Percentiles rank a stretch among this genome's conserved stretches.
phyloP scores from a whole-genome alignment of 2,888 invertebrate genomes.

The Metopia argyrocephala region DNA sequence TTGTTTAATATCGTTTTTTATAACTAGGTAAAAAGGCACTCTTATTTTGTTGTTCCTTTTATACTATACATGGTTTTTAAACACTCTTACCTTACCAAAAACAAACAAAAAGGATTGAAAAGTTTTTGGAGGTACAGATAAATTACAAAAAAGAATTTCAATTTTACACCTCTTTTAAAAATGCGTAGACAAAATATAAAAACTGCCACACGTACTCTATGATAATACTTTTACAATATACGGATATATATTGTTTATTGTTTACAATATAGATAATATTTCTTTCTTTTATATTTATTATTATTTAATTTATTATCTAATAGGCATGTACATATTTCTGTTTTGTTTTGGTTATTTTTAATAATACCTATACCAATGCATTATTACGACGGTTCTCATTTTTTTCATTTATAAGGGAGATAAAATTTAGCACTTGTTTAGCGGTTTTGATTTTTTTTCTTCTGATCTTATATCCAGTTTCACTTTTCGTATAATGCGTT shows the following conservation, averaged over 20 bases:
- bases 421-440: conserved; percentile 55
- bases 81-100: not conserved
- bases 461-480: conserved; percentile 50
- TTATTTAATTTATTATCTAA: conserved; percentile 38
- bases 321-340: conserved; percentile 1
- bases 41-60: conserved; percentile 29
- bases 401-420: not conserved
- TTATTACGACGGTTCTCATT: not conserved
- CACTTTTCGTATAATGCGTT: conserved; percentile 5
- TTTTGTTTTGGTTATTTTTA: not conserved
- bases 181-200: not conserved
- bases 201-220: not conserved
- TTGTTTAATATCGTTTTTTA: not conserved
- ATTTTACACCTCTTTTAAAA: conserved; percentile 38
- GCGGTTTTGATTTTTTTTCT: conserved; percentile 33
- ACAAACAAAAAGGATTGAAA: conserved; percentile 14
- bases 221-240: not conserved
- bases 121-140: conserved; percentile 42
- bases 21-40: conserved; percentile 57
- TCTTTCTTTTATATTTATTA: conserved; percentile 13
- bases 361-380: not conserved
- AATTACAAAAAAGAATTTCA: conserved; percentile 3
- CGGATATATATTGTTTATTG: conserved; percentile 33
- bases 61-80: conserved; percentile 9
- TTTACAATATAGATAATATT: conserved; percentile 14